Evolutionary conservation across 2,888 invertebrate genomes (phyloP).

Genomic region (Linyphia triangularis): DNA sequence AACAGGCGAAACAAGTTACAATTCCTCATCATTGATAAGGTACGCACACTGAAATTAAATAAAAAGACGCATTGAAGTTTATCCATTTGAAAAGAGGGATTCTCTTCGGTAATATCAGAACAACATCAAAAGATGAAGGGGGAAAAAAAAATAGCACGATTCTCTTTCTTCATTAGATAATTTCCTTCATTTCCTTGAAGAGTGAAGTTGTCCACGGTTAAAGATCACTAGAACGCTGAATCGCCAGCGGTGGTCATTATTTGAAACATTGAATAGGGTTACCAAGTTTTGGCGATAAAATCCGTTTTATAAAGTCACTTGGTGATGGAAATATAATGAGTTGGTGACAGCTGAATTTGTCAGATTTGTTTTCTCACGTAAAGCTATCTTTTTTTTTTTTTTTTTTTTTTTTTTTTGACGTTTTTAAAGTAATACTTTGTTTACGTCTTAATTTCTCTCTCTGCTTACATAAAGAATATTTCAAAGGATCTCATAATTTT

Average conservation of each 20-base stretch:
- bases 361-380: not conserved
- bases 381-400: no score
- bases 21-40: not conserved
- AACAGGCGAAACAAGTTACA: not conserved
- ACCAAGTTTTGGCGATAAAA: not conserved
- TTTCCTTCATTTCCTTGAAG: not conserved
- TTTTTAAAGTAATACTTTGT: not conserved
- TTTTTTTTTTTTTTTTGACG: no score
- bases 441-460: not conserved
- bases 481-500: no score
- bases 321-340: not conserved
- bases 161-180: slow-evolving; percentile 3
- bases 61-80: not conserved
- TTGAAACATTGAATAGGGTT: not conserved
- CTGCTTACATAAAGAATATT: not conserved
- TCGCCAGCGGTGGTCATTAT: not conserved
- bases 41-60: not conserved
- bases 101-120: not conserved
- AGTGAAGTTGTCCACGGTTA: not conserved
- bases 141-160: not conserved
- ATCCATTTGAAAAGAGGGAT: not conserved
- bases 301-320: not conserved
- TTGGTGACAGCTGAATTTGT: not conserved
- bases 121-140: not conserved
- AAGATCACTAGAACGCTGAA: not conserved